Evolutionary conservation across 2,888 invertebrate species (phyloP).

Genomic region (Pollenia labialis): DNA sequence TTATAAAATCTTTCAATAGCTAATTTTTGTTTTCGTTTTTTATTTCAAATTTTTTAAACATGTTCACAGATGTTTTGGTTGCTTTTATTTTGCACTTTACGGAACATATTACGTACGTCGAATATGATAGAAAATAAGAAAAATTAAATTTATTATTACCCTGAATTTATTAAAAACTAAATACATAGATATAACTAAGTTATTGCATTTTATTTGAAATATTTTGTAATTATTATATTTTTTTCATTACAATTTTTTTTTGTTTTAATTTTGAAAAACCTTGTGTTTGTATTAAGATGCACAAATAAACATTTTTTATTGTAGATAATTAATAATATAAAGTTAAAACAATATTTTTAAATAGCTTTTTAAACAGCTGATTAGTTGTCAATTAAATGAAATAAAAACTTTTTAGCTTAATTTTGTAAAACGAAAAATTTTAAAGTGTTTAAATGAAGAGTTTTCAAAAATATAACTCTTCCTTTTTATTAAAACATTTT

Average conservation of each 20-base stretch:
- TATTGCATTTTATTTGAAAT: conserved; percentile 2
- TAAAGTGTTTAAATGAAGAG: too few relatives aligned
- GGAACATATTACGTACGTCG: background rate
- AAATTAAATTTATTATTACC: too few relatives aligned
- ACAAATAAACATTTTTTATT: conserved; percentile 7
- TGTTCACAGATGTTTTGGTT: background rate
- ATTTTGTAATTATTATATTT: conserved; percentile 6
- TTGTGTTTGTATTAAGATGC: background rate
- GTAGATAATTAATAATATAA: background rate
- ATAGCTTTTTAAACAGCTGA: too few relatives aligned
- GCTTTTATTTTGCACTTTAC: background rate
- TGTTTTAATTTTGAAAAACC: background rate
- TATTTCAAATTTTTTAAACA: background rate
- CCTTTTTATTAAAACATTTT: too few relatives aligned
- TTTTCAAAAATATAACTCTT: too few relatives aligned
- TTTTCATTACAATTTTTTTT: background rate
- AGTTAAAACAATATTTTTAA: background rate
- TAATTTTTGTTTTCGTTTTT: too few relatives aligned
- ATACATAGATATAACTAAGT: background rate
- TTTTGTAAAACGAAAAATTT: too few relatives aligned
- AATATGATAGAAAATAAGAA: conserved; percentile 9
- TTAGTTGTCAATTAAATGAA: too few relatives aligned
- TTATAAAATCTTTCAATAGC: too few relatives aligned
- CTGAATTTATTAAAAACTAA: too few relatives aligned
- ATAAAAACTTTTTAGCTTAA: too few relatives aligned